A percentile compares a stretch with the other conserved stretches of the same genome.
Conservation (phyloP, 1,140 invertebrate species). For the Sycobia sp. region DNA sequence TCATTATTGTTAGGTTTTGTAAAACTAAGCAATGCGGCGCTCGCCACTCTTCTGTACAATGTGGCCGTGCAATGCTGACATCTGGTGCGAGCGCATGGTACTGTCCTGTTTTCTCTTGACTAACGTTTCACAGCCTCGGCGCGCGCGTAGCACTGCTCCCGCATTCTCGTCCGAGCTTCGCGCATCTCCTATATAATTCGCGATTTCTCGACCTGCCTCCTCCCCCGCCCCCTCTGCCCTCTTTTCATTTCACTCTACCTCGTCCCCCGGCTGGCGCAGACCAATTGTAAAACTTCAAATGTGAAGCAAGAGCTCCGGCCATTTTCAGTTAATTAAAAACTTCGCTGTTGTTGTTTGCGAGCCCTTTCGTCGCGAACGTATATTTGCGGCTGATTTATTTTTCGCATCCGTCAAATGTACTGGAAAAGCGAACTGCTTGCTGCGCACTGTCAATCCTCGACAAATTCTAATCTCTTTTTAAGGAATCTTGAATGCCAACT, state of each 20-base stretch:
- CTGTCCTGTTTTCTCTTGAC: constrained; percentile 15
- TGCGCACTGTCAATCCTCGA: no score
- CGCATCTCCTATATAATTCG: constrained; percentile 29
- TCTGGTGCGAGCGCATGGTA: constrained; percentile 33
- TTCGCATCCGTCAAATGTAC: no score
- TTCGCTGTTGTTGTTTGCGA: constrained; percentile 15
- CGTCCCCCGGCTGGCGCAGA: background rate
- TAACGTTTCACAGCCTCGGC: constrained; percentile 39
- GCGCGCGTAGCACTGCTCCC: background rate
- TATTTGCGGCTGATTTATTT: no score
- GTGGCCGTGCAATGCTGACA: constrained; percentile 42
- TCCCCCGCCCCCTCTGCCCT: background rate
- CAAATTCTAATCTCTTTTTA: no score
- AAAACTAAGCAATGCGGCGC: no score
- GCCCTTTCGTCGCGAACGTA: no score
- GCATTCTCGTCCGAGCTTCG: background rate
- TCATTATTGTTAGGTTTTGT: no score
- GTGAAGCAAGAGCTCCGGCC: constrained; percentile 27
- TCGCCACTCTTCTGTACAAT: no score
- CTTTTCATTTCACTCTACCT: background rate
- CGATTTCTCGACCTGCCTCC: background rate
- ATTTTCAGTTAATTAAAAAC: constrained; percentile 35
- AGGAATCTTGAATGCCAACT: no score
- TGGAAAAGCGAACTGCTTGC: no score
- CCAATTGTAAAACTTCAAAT: constrained; percentile 28